phyloP scores from a whole-genome alignment of 1,140 invertebrate species.

The Oedothorax gibbosus region DNA sequence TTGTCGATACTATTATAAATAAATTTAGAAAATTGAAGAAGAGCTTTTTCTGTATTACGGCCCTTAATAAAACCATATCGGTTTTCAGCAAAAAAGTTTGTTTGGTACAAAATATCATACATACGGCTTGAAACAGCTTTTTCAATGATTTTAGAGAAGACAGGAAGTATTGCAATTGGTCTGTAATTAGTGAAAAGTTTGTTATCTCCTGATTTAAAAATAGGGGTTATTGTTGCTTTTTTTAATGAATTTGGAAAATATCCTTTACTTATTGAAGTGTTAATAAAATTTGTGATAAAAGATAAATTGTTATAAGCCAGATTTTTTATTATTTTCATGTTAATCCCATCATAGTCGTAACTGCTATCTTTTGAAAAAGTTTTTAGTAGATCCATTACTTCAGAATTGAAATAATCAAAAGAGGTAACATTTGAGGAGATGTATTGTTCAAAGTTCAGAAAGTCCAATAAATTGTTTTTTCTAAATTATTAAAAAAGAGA shows the following conservation, averaged over 20 bases:
- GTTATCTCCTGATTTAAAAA: not conserved
- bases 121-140: not conserved
- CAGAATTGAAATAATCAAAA: not conserved
- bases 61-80: not conserved
- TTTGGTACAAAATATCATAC: not conserved
- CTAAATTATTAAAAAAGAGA: not conserved
- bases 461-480: not conserved
- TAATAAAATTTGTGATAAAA: not conserved
- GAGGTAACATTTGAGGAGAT: not conserved
- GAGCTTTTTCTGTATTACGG: not conserved
- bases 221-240: not conserved
- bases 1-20: constrained; percentile 1
- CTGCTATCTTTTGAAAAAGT: not conserved
- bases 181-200: not conserved
- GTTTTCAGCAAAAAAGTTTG: not conserved
- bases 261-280: not conserved
- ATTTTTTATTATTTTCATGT: not conserved
- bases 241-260: constrained; percentile 1
- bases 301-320: not conserved
- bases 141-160: constrained; percentile 14
- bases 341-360: not conserved
- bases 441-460: not conserved
- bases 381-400: too few relatives aligned
- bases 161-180: constrained; percentile 5
- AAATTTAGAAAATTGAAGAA: not conserved